Base-by-base conservation (phyloP, 2,888 invertebrate species). In the Plebejus argus region DNA sequence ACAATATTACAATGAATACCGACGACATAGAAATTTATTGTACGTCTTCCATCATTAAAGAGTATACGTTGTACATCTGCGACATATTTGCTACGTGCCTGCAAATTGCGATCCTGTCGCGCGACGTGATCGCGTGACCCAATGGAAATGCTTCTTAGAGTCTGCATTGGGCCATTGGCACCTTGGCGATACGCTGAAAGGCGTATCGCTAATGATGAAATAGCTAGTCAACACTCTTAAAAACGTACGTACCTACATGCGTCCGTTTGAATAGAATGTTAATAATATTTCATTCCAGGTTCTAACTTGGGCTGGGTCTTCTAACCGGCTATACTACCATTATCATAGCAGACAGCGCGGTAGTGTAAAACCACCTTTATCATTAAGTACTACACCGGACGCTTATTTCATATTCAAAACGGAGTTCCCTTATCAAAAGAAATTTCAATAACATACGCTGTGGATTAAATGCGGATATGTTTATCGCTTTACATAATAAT, bases 361-460 rank as follows among this genome's bases (percentile, higher is more conserved):
- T 18, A 66, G 28, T 66, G 66, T 66, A 15, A 66, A 12, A 66
- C 5, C 66, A 66, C 66, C 66, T 66, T 66, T 66, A 28, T 35
- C 18, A 33, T 35, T 71, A 39, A n/a, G 8, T 15, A 66, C 20
- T 15, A 15, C 71, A 7, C 71, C 39, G 35, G 71, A 71, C 39
- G 71, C 71, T 49, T 45, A 76, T 49, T 49, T 70, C 49, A 76
- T 70, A 76, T 76, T 45, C 70, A 76, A 70, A 70, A 45, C 58
- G 23, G 8, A 56, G 56, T 61, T 45, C 23, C 8, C 76, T 76
- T 76, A 76, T 76, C 76, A 76, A 76, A 70, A 76, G 70, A 76
- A 76, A 76, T 70, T 76, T 76, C 66, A 76, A 76, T 76, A 66
- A 76, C 58, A 39, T 76, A 49, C 76, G 76, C 70, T 33, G 66